Evolutionary conservation across 2,797 vertebrate genomes (phyloP), one percentile per base, ranked within the genome.

Genomic region (Phoeniculus purpureus): DNA sequence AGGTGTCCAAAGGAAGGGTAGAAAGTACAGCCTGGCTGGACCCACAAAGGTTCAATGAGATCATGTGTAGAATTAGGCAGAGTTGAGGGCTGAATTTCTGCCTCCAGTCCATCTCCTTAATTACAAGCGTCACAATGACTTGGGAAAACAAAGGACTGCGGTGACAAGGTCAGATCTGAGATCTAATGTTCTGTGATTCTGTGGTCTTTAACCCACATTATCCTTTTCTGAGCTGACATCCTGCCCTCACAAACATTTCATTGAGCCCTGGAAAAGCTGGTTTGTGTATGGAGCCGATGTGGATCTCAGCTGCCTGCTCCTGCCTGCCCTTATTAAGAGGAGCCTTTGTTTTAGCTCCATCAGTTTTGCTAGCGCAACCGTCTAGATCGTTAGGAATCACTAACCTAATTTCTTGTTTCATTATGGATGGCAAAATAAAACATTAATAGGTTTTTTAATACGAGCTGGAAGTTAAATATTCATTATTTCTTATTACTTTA

Each of bases 341-440:
- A 58, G 22, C 12, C 27, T 71, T 32, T n/a, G 43, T 6, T n/a
- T 81, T 73, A 43, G 45, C 31, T 47, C 56, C 56, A 81, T 31
- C 37, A 47, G 1, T 87, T 66, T 54, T 64, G 60, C 66, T 58
- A 0, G 0, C 56, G 27, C 34, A 37, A 20, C 34, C n/a, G 1
- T 43, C 11, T 25, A 25, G 17, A 12, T 45, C 74, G 3, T 37
- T 22, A 48, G 50, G 18, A 86, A 71, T 65, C 81, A 7, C 47
- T 7, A 67, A 13, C 27, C 54, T 67, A 71, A 93, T 87, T 91
- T 50, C 84, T 87, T 26, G 1, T 84, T 91, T 74, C 81, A 81
- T 94, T 92, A 89, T 43, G 68, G 60, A 90, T 73, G 89, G 47
- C 64, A 89, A 89, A 94, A 92, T 94, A 83, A 95, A 95, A 92